Evolutionary conservation across 1,140 invertebrate species (phyloP).

Genomic region (Bradynema listronoti): DNA sequence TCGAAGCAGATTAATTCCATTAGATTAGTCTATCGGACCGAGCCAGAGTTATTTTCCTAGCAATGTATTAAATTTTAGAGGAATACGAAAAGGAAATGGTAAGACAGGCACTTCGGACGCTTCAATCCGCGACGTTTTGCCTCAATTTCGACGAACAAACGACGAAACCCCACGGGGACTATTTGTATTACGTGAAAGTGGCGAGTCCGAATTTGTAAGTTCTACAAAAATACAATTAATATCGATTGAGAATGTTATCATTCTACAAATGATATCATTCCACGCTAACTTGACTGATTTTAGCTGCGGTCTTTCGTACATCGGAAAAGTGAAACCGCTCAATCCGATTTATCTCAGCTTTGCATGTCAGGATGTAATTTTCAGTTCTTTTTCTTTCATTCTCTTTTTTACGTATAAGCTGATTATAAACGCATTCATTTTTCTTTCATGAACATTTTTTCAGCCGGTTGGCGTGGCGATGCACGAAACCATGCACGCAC

Average conservation of each 20-base stretch:
- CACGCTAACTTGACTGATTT: constrained; percentile 27
- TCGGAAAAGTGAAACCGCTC: constrained; percentile 43
- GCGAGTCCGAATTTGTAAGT: constrained; percentile 45
- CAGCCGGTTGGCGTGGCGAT: constrained; percentile 59
- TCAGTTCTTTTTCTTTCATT: neutral
- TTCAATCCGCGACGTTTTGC: constrained; percentile 37
- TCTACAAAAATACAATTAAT: neutral
- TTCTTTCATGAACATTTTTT: constrained; percentile 5
- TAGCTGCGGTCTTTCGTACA: constrained; percentile 55
- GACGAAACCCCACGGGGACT: constrained; percentile 25
- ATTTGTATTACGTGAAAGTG: constrained; percentile 47
- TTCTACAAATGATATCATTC: neutral
- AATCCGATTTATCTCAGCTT: constrained; percentile 55
- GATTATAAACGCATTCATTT: neutral
- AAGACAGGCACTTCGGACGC: constrained; percentile 26
- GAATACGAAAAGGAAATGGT: constrained; percentile 23
- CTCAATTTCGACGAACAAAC: constrained; percentile 36
- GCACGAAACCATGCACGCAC: constrained; percentile 63
- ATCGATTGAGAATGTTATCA: constrained; percentile 1
- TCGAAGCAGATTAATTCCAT: no score
- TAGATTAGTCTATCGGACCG: no score
- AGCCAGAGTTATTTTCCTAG: no score
- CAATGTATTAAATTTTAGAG: constrained; percentile 15
- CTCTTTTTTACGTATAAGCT: neutral
- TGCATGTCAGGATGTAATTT: constrained; percentile 43